Percentiles rank a stretch among this genome's conserved stretches.
Evolutionary conservation across 2,113 vertebrate species (phyloP).

Genomic region (Erythrolamprus reginae): DNA sequence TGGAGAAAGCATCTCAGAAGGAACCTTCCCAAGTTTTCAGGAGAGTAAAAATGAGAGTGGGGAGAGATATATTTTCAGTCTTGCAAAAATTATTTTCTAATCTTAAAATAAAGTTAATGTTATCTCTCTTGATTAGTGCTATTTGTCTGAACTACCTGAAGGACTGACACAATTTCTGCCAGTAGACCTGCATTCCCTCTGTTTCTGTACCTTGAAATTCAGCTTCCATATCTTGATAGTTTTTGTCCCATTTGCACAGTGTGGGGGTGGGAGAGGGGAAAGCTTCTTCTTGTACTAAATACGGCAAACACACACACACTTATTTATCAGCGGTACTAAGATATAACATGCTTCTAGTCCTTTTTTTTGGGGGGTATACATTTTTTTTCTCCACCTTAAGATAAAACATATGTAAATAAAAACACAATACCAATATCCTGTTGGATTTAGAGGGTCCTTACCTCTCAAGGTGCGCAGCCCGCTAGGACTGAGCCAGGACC

Average conservation of each 20-base stretch:
- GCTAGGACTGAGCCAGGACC: no score
- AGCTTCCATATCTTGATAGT: background rate
- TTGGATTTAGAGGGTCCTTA: no score
- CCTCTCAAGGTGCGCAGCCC: no score
- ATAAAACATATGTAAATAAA: no score
- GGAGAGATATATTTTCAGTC: background rate
- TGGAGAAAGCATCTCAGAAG: background rate
- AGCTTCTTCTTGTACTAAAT: background rate
- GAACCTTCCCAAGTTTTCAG: background rate
- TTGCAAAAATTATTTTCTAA: background rate
- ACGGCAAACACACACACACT: background rate
- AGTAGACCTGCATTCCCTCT: background rate
- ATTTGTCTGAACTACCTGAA: background rate
- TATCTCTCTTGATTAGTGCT: background rate
- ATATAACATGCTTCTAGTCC: background rate
- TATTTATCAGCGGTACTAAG: background rate
- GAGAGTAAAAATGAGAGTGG: background rate
- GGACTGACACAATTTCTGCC: background rate
- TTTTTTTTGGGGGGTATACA: no score
- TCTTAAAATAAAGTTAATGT: background rate
- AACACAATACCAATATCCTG: no score
- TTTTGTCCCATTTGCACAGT: background rate
- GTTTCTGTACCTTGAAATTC: background rate
- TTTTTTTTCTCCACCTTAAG: no score
- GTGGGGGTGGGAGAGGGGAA: rapidly evolving